phyloP scores from a whole-genome alignment of 2,888 invertebrate species.

The Torymus tubicola region DNA sequence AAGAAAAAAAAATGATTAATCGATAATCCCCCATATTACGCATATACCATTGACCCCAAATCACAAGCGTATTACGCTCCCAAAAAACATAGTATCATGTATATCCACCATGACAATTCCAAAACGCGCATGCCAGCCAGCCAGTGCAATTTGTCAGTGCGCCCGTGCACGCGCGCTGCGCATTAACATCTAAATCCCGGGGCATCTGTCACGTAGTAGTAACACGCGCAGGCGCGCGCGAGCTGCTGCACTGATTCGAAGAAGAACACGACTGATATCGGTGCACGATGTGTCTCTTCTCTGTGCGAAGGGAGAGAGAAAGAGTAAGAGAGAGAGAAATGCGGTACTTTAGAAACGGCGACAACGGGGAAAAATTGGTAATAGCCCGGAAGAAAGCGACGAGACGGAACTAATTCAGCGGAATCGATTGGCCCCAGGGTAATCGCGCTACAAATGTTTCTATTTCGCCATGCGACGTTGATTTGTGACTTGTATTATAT shows the following conservation, averaged over 20 bases:
- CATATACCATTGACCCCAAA: too few species aligned
- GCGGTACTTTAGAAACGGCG: conserved; percentile 7
- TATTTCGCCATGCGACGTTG: conserved; percentile 33
- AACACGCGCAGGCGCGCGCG: too few species aligned
- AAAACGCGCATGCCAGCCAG: background rate
- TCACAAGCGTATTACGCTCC: too few species aligned
- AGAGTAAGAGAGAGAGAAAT: conserved; percentile 5
- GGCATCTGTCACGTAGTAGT: conserved; percentile 26
- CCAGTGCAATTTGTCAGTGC: conserved; percentile 38
- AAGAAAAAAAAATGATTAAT: too few species aligned
- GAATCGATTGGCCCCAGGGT: conserved; percentile 44
- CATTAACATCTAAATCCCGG: conserved; percentile 42
- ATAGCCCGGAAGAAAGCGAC: conserved; percentile 17
- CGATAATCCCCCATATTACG: too few species aligned
- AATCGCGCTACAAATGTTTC: conserved; percentile 56
- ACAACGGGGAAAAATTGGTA: conserved; percentile 15
- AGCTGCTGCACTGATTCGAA: background rate
- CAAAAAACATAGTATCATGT: too few species aligned
- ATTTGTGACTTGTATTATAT: conserved; percentile 37
- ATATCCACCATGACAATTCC: too few species aligned
- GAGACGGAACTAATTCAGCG: conserved; percentile 49
- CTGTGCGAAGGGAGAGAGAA: background rate
- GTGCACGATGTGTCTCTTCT: background rate
- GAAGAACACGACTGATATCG: background rate
- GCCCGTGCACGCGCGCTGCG: background rate